Base-by-base conservation (phyloP, 2,888 invertebrate species). In the Sinotaia quadrata region DNA sequence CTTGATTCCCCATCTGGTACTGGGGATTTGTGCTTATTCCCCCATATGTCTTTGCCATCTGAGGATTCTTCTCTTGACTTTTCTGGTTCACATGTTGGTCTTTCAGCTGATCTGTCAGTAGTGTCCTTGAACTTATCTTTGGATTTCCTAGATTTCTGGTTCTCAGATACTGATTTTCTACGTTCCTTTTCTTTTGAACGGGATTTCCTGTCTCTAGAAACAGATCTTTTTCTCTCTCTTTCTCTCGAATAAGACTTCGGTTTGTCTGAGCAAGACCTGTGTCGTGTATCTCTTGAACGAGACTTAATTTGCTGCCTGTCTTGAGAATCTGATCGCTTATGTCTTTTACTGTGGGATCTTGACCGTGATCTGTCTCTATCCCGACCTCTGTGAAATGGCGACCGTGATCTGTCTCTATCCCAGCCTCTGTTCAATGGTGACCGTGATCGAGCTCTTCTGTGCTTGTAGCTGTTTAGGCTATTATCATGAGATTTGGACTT, bases 101-200 rank as follows among this genome's bases (percentile, higher is more conserved):
- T n/a, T n/a, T n/a, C n/a, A n/a, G n/a, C n/a, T n/a, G 37, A 27
- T 29, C 29, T 67, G 21, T 75, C 69, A n/a, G n/a, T 47, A 34
- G 21, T 65, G 75, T 74, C 58, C 76, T 66, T 65, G 75, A 73
- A 34, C 63, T 68, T 63, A n/a, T n/a, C n/a, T n/a, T n/a, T n/a
- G n/a, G n/a, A n/a, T n/a, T n/a, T n/a, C n/a, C n/a, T n/a, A n/a
- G n/a, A n/a, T n/a, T n/a, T n/a, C n/a, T n/a, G n/a, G n/a, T n/a
- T n/a, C n/a, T n/a, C n/a, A n/a, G n/a, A n/a, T n/a, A n/a, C n/a
- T n/a, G n/a, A n/a, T n/a, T n/a, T n/a, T n/a, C n/a, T n/a, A n/a
- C n/a, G n/a, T n/a, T n/a, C n/a, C n/a, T n/a, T n/a, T n/a, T n/a
- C n/a, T n/a, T n/a, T n/a, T n/a, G n/a, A n/a, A n/a, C n/a, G n/a